Evolutionary conservation across 2,797 vertebrate species (phyloP).

Genomic region (Antrozous pallidus): DNA sequence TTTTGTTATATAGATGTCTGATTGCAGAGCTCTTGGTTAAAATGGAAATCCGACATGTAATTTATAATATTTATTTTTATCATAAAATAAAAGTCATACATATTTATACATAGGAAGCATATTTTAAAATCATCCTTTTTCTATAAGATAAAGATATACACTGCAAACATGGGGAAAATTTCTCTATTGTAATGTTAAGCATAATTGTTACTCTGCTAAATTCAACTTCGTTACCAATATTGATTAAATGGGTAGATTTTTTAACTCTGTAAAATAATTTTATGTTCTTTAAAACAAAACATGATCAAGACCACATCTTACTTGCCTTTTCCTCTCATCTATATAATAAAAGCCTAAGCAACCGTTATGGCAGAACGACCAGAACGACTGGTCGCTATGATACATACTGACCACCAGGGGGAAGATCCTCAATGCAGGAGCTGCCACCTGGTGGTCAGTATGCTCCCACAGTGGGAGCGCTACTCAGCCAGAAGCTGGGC

Average conservation of each 20-base stretch:
- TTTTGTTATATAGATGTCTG: not conserved
- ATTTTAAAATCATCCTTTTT: constrained; percentile 17
- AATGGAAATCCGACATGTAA: not conserved
- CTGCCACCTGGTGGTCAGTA: too few relatives aligned
- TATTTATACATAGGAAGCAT: not conserved
- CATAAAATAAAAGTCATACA: constrained; percentile 24
- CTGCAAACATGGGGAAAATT: not conserved
- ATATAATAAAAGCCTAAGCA: too few relatives aligned
- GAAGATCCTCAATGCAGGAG: too few relatives aligned
- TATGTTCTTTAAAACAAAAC: constrained; percentile 2
- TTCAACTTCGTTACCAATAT: not conserved
- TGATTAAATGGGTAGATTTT: not conserved
- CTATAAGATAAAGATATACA: not conserved
- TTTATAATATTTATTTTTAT: constrained; percentile 20
- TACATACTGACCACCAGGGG: too few relatives aligned
- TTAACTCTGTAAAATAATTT: not conserved
- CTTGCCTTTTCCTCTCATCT: not conserved
- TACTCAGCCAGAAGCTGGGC: too few relatives aligned
- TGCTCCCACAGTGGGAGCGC: too few relatives aligned
- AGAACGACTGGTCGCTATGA: too few relatives aligned
- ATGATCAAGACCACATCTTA: not conserved
- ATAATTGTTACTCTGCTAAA: constrained; percentile 20
- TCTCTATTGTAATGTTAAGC: not conserved
- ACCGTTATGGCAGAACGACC: too few relatives aligned
- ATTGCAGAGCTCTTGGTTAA: constrained; percentile 23